These are phyloP conservation scores for Ascidia mentula DNA, from an alignment of 23 tunicate species.

Conservation along the genomic window DNA sequence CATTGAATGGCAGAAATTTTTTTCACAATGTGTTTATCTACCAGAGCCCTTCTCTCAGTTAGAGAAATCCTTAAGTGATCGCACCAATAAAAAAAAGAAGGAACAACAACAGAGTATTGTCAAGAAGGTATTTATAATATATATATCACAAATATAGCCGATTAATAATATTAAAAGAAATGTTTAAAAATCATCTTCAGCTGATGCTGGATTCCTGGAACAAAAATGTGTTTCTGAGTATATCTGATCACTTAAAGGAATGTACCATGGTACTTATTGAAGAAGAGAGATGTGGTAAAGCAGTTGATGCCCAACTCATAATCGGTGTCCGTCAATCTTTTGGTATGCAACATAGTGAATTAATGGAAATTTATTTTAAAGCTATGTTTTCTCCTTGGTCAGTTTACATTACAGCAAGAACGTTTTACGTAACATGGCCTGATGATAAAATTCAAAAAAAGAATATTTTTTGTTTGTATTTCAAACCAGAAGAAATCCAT, in stretches of 20 bases:
- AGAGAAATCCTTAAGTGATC: slow-evolving; percentile 42
- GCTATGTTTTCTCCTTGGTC: neutral
- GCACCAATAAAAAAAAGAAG: slow-evolving; percentile 28
- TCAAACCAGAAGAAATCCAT: no score
- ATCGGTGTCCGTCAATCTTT: slow-evolving; percentile 91
- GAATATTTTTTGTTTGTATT: no score
- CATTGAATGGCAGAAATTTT: slow-evolving; percentile 73
- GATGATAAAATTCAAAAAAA: no score
- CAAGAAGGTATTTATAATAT: slow-evolving; percentile 54
- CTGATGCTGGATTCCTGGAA: slow-evolving; percentile 84
- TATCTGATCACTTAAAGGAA: slow-evolving; percentile 50
- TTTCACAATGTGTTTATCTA: slow-evolving; percentile 70
- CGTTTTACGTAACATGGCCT: no score
- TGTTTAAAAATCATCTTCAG: no score
- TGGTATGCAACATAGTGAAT: no score
- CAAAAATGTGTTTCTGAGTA: slow-evolving; percentile 39
- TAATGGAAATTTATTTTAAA: neutral
- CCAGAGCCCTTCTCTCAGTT: slow-evolving; percentile 66
- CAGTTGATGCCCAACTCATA: slow-evolving; percentile 75
- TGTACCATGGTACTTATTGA: slow-evolving; percentile 69
- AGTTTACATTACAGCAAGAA: no score
- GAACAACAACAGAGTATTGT: slow-evolving; percentile 47
- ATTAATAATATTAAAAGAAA: no score
- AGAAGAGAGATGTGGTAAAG: slow-evolving; percentile 71
- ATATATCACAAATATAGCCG: no score